These are phyloP conservation scores for Hirundo rustica DNA, from an alignment of 2,797 vertebrate species.

Conservation along the genomic window DNA sequence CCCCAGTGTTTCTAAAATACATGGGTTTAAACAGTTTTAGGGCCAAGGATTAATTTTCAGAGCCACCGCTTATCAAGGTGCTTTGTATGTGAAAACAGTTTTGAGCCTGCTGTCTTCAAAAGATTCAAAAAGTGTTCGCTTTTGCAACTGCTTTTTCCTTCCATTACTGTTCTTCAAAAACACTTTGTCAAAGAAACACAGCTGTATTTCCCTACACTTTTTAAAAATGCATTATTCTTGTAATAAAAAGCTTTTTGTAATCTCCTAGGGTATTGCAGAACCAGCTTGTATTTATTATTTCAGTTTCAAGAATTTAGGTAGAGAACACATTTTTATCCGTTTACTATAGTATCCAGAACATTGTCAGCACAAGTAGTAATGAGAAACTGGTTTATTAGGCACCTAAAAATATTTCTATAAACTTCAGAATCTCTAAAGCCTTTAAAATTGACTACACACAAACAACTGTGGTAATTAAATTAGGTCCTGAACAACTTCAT, in stretches of 20 bases:
- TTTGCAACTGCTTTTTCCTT: neutral
- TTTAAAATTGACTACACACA: neutral
- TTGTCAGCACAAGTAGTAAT: neutral
- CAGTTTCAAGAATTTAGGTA: neutral
- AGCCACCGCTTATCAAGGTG: neutral
- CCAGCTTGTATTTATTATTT: neutral
- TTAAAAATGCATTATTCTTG: neutral
- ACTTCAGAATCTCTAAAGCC: neutral
- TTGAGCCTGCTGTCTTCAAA: neutral
- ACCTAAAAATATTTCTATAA: neutral
- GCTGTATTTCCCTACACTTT: neutral
- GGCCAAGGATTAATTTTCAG: neutral
- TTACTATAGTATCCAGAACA: neutral
- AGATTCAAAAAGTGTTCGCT: neutral
- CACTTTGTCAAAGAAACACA: neutral
- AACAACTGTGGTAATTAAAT: neutral
- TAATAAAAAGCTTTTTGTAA: neutral
- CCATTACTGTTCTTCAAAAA: neutral
- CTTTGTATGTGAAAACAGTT: neutral
- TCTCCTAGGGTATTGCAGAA: neutral
- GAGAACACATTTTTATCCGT: neutral
- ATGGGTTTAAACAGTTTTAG: neutral
- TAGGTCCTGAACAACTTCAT: slow-evolving; percentile 21
- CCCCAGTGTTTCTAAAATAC: neutral
- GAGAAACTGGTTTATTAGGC: neutral